Percentiles rank a stretch among this genome's conserved stretches.
Evolutionary conservation across 2,888 invertebrate genomes (phyloP).

Genomic region (Lochmaea capreae): DNA sequence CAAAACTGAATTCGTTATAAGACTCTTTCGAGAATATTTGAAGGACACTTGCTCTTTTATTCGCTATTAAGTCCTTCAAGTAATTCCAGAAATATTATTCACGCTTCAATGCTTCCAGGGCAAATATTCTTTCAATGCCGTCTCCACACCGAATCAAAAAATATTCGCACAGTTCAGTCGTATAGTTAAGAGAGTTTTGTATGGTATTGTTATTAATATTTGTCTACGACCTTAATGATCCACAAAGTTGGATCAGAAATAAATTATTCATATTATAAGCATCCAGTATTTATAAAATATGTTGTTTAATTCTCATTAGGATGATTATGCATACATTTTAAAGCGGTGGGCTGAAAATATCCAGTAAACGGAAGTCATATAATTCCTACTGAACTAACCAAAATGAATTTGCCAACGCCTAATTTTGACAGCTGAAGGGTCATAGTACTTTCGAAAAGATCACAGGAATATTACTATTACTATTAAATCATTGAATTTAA

Average conservation of each 20-base stretch:
- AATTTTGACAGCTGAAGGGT: too few relatives aligned
- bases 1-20: neutral
- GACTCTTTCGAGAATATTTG: neutral
- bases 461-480: too few relatives aligned
- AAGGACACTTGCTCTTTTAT: conserved; percentile 1
- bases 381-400: too few relatives aligned
- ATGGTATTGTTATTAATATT: neutral
- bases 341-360: too few relatives aligned
- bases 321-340: too few relatives aligned
- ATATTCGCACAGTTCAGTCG: neutral
- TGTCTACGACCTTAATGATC: neutral
- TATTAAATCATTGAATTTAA: too few relatives aligned
- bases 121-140: neutral
- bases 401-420: too few relatives aligned
- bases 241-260: neutral
- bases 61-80: neutral
- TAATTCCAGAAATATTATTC: conserved; percentile 10
- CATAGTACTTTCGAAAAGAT: too few relatives aligned
- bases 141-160: conserved; percentile 1
- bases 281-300: too few relatives aligned
- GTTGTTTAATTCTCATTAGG: too few relatives aligned
- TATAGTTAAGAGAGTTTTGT: neutral
- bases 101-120: neutral
- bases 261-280: neutral
- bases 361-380: too few relatives aligned